These are phyloP conservation scores for Gibbula magus DNA, from an alignment of 2,888 invertebrate genomes.

Conservation along the genomic window DNA sequence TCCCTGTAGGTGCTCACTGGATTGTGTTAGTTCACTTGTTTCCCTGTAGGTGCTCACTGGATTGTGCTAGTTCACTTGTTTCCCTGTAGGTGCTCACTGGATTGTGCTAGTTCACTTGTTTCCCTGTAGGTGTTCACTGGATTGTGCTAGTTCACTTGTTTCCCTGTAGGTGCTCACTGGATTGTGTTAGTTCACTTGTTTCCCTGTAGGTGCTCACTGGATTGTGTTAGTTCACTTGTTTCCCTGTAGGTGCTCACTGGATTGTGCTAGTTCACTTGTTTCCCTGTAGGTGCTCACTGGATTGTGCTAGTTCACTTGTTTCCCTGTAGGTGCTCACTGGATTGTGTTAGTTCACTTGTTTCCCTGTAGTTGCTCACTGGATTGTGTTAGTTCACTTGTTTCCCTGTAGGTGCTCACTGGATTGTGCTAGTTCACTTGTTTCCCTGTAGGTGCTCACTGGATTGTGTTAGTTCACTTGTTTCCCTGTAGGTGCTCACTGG, in stretches of 20 bases:
- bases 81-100: slow-evolving; percentile 81
- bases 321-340: slow-evolving; percentile 81
- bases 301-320: slow-evolving; percentile 82
- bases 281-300: slow-evolving; percentile 81
- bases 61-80: slow-evolving; percentile 82
- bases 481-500: slow-evolving; percentile 81
- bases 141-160: slow-evolving; percentile 82
- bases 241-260: slow-evolving; percentile 81
- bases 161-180: slow-evolving; percentile 81
- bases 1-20: slow-evolving; percentile 81
- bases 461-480: slow-evolving; percentile 82
- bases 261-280: slow-evolving; percentile 82
- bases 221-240: slow-evolving; percentile 82
- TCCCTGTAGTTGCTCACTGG: slow-evolving; percentile 81
- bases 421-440: slow-evolving; percentile 82
- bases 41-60: slow-evolving; percentile 81
- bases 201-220: slow-evolving; percentile 81
- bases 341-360: slow-evolving; percentile 82
- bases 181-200: slow-evolving; percentile 82
- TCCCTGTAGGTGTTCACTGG: slow-evolving; percentile 81
- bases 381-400: slow-evolving; percentile 82
- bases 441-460: slow-evolving; percentile 81
- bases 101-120: slow-evolving; percentile 82
- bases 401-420: slow-evolving; percentile 81
- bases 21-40: slow-evolving; percentile 82